These are phyloP conservation scores for Apamea epomidion DNA, from an alignment of 2,888 invertebrate genomes.

Conservation along the genomic window DNA sequence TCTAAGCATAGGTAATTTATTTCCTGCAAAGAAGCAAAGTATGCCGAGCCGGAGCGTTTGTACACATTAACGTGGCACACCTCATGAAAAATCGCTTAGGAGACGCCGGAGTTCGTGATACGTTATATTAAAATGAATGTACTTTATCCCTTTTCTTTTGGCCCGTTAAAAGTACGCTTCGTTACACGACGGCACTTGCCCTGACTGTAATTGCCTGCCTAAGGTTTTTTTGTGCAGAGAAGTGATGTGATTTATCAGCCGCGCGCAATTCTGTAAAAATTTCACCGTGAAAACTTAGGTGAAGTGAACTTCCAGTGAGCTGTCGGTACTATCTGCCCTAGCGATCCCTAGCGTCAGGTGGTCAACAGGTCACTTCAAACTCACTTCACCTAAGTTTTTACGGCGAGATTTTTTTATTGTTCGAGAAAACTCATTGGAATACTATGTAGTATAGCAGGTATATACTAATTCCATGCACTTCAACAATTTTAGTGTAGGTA, in stretches of 20 bases:
- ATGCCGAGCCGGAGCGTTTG: constrained; percentile 87
- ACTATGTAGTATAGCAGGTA: neutral
- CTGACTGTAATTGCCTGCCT: constrained; percentile 14
- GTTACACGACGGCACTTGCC: constrained; percentile 33
- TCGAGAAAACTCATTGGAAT: neutral
- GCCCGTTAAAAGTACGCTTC: constrained; percentile 66
- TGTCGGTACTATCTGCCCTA: too few species aligned
- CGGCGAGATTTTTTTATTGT: neutral
- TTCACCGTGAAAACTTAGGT: too few species aligned
- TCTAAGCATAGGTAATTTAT: constrained; percentile 86
- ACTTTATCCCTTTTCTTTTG: constrained; percentile 62
- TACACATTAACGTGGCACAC: constrained; percentile 88
- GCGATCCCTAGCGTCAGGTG: too few species aligned
- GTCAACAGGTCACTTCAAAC: too few species aligned
- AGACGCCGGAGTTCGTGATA: constrained; percentile 79
- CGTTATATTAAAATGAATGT: constrained; percentile 70
- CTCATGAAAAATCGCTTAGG: constrained; percentile 90
- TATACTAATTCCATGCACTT: neutral
- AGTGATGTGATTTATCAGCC: neutral
- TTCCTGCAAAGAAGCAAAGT: constrained; percentile 87
- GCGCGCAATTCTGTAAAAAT: neutral
- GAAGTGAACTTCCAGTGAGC: too few species aligned
- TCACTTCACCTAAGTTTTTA: too few species aligned
- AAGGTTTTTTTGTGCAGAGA: neutral
- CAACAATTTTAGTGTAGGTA: too few species aligned